Base-by-base conservation (phyloP, 2,113 vertebrate species). In the Sclerurus mexicanus region DNA sequence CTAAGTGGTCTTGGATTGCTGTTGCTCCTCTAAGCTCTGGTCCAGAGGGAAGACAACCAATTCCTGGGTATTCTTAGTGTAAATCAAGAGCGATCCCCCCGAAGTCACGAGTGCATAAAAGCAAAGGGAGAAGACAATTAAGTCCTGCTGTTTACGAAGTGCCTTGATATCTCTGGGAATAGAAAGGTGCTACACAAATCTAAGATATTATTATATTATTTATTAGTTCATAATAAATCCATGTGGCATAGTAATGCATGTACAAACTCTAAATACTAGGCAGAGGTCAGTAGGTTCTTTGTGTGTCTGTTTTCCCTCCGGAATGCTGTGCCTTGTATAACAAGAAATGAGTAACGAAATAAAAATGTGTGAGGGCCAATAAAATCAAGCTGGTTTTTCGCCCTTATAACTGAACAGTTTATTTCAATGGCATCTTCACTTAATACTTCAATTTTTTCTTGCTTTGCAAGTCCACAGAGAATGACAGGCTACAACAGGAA, bases 131-230 rank as follows among this genome's bases (percentile, higher is more conserved):
- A 91, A 95, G 69, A 91, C 75, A 93, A 92, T 96, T 85, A 95
- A 88, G 24, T 56, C 85, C 82, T 83, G 79, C 78, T 93, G 87
- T 69, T 96, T 86, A 42, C 59, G 66, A 86, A 94, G 85, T 62
- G 50, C 55, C 91, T 86, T 90, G 71, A 42, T 71, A 90, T 96
- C 75, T 63, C 76, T 95, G 94, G 94, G 91, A 94, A 80, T 88
- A 95, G 64, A 77, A 91, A 92, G 82, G 75, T 80, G 67, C 12
- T 80, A 5, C 13, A 52, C 63, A 90, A 94, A 90, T 87, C 60
- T 21, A 25, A 52, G 27, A 37, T 74, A 71, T 59, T 59, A 62
- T 62, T 73, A 37, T 44, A 69, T 63, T 77, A 80, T 93, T 92
- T 87, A 60, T 66, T 55, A 47, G 62, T 42, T 55, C 23, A 6